Conservation (phyloP, 2,797 vertebrate genomes). For the Luscinia megarhynchos region DNA sequence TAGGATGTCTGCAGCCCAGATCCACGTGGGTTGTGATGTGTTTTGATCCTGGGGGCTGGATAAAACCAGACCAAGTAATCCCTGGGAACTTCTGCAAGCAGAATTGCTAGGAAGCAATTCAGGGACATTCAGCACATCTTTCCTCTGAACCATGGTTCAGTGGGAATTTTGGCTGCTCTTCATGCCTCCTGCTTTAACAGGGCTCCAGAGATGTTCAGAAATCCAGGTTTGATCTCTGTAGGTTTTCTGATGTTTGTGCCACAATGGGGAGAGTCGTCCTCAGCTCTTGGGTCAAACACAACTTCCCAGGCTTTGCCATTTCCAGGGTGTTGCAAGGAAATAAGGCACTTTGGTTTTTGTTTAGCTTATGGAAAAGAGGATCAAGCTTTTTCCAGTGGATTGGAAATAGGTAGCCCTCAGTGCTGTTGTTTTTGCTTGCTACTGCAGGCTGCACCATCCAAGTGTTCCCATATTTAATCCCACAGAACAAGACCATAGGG, state of each 20-base stretch:
- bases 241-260: neutral
- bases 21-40: neutral
- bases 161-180: neutral
- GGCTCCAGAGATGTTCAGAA: neutral
- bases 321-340: neutral
- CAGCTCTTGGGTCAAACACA: neutral
- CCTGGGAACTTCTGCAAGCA: neutral
- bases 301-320: neutral
- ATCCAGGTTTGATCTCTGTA: neutral
- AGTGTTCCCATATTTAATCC: neutral
- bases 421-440: neutral
- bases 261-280: neutral
- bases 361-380: neutral
- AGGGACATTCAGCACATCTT: neutral
- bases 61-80: neutral
- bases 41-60: neutral
- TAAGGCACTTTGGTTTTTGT: neutral
- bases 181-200: neutral
- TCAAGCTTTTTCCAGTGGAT: neutral
- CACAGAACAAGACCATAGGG: rapidly evolving
- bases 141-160: neutral
- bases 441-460: neutral
- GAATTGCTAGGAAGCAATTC: neutral
- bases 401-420: neutral
- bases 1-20: neutral